A percentile compares a stretch with the other conserved stretches of the same genome.
Conservation (phyloP, 2,113 vertebrate species). For the Sula dactylatra region DNA sequence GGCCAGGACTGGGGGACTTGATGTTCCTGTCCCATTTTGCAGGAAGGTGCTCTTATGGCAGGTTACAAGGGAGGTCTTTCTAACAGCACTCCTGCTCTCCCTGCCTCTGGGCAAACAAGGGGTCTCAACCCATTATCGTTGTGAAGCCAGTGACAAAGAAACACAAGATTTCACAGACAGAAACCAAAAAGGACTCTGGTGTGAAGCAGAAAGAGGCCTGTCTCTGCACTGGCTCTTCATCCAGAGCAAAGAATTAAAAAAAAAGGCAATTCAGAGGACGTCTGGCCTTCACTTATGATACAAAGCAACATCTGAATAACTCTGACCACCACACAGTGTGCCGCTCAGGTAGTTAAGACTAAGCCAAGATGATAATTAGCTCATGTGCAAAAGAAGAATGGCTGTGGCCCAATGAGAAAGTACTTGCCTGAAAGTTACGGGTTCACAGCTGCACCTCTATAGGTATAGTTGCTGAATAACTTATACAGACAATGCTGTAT, state of each 20-base stretch:
- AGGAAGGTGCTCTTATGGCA: neutral
- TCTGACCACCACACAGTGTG: neutral
- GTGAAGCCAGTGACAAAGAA: neutral
- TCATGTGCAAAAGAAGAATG: neutral
- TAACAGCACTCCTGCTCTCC: neutral
- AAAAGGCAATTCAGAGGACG: neutral
- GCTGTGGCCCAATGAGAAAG: neutral
- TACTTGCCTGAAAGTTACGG: neutral
- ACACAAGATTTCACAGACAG: neutral
- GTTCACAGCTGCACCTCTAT: neutral
- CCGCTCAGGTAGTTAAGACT: neutral
- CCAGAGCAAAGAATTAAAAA: neutral
- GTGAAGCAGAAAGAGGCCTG: neutral
- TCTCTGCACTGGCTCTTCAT: neutral
- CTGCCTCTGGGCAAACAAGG: neutral
- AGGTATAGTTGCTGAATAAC: neutral
- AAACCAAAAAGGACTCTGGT: neutral
- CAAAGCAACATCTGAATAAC: neutral
- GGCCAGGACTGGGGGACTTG: neutral
- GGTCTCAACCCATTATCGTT: neutral
- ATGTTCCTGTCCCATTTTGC: rapidly evolving
- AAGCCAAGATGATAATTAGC: neutral
- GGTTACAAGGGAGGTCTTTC: neutral
- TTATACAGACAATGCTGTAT: neutral
- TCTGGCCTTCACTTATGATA: neutral